Conservation (phyloP, 2,888 invertebrate genomes). For the Hypercompe scribonia region DNA sequence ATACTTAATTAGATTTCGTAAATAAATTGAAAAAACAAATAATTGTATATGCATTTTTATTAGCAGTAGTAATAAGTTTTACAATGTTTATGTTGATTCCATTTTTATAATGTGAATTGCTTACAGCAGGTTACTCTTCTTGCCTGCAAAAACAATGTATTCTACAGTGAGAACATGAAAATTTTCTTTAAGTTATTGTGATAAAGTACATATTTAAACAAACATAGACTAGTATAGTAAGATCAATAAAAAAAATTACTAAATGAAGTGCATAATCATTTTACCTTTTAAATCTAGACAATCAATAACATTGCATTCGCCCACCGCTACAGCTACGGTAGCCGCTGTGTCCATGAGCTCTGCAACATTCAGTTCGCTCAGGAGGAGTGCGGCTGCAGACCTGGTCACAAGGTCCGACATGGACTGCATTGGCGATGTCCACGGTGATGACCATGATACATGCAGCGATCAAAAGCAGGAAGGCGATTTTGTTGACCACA, state of each 20-base stretch:
- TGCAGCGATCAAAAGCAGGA: constrained; percentile 9
- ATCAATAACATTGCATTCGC: constrained; percentile 13
- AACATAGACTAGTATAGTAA: not conserved
- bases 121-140: too few relatives aligned
- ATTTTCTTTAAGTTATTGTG: too few relatives aligned
- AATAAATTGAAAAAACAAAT: too few relatives aligned
- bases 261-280: not conserved
- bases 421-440: constrained; percentile 15
- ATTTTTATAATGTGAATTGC: too few relatives aligned
- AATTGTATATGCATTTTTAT: too few relatives aligned
- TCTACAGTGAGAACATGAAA: too few relatives aligned
- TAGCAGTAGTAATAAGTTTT: too few relatives aligned
- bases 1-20: too few relatives aligned
- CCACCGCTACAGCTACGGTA: not conserved
- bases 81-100: too few relatives aligned
- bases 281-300: not conserved
- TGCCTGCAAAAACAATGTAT: too few relatives aligned
- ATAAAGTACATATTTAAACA: not conserved
- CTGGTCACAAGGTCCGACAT: constrained; percentile 33
- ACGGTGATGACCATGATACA: constrained; percentile 18
- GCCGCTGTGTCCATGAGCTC: constrained; percentile 27
- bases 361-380: constrained; percentile 32
- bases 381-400: constrained; percentile 29
- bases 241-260: not conserved
- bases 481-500: constrained; percentile 11